Evolutionary conservation across 2,888 invertebrate genomes (phyloP).

Genomic region (Philonicus albiceps): DNA sequence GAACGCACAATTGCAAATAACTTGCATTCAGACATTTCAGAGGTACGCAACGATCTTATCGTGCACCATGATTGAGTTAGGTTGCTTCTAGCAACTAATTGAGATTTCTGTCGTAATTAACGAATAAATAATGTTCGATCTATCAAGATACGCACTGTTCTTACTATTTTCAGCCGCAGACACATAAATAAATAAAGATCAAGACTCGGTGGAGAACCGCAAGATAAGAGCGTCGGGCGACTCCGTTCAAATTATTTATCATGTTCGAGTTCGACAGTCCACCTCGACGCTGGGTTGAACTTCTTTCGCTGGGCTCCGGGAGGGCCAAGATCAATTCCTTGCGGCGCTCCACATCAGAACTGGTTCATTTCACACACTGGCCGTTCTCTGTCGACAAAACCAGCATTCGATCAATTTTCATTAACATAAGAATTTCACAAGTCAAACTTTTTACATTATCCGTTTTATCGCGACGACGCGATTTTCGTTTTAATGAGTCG

Average conservation of each 20-base stretch:
- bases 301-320: background rate
- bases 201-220: background rate
- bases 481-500: constrained; percentile 27
- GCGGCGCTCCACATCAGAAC: constrained; percentile 11
- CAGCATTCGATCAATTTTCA: constrained; percentile 34
- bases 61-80: constrained; percentile 42
- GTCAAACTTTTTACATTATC: constrained; percentile 16
- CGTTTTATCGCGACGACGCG: constrained; percentile 20
- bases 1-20: constrained; percentile 37
- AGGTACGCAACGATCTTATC: constrained; percentile 45
- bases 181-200: constrained; percentile 39
- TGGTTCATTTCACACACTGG: constrained; percentile 17
- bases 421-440: constrained; percentile 47
- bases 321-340: background rate
- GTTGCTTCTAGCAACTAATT: constrained; percentile 42
- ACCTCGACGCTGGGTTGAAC: background rate
- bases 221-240: constrained; percentile 21
- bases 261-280: constrained; percentile 3
- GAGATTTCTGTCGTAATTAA: constrained; percentile 47
- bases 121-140: constrained; percentile 45
- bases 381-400: background rate
- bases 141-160: constrained; percentile 36
- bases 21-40: constrained; percentile 28
- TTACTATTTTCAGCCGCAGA: background rate
- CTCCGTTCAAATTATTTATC: constrained; percentile 38